Evolutionary conservation across 2,797 vertebrate genomes (phyloP).

Genomic region (Malurus splendens): DNA sequence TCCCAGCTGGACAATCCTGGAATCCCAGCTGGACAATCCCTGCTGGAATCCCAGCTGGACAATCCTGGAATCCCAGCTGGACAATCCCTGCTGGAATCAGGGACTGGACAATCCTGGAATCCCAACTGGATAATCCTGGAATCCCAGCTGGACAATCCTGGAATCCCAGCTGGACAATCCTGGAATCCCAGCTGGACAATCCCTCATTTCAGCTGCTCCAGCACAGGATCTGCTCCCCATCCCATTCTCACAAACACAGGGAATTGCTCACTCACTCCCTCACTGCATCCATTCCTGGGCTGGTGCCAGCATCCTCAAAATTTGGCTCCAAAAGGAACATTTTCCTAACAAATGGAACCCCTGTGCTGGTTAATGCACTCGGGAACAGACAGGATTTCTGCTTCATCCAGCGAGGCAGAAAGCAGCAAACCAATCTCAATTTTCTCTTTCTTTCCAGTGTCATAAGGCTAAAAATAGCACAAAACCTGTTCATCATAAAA

Average conservation of each 20-base stretch:
- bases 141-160: too few relatives aligned
- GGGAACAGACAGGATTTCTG: not conserved
- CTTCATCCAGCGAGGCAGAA: not conserved
- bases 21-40: too few relatives aligned
- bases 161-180: not conserved
- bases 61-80: too few relatives aligned
- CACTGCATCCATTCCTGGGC: not conserved
- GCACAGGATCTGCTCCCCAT: not conserved
- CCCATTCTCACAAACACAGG: not conserved
- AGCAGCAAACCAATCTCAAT: not conserved
- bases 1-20: too few relatives aligned
- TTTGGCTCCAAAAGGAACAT: not conserved
- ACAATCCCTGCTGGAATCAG: too few relatives aligned
- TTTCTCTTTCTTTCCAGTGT: not conserved
- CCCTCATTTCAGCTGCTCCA: not conserved
- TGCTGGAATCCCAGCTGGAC: too few relatives aligned
- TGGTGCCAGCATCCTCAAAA: not conserved
- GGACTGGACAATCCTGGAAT: too few relatives aligned
- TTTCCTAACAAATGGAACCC: not conserved
- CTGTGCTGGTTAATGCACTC: not conserved
- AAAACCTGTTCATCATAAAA: not conserved
- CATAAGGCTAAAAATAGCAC: not conserved
- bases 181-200: rapidly evolving
- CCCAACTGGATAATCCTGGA: too few relatives aligned
- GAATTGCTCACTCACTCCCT: not conserved